Conservation (phyloP, 2,113 vertebrate genomes). For the Lophochroa leadbeateri region DNA sequence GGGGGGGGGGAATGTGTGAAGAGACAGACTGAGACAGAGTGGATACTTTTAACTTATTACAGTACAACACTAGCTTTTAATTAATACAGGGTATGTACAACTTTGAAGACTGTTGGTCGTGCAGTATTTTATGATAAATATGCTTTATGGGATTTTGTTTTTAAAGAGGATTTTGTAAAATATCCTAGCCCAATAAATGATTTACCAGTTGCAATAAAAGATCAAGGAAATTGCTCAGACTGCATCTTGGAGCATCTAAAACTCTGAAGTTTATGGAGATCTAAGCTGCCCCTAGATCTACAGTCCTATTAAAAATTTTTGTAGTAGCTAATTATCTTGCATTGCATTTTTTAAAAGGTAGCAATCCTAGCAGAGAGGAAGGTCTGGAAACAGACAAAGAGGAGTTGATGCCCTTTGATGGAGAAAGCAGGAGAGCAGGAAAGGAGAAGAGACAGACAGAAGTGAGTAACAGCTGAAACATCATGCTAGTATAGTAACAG, state of each 20-base stretch:
- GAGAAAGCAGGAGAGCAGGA: not conserved
- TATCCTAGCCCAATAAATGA: slow-evolving; percentile 72
- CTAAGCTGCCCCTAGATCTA: slow-evolving; percentile 65
- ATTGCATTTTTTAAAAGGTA: slow-evolving; percentile 55
- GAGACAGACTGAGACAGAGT: not conserved
- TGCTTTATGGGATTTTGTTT: slow-evolving; percentile 72
- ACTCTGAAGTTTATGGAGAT: slow-evolving; percentile 65
- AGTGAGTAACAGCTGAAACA: not conserved
- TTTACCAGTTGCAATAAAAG: slow-evolving; percentile 78
- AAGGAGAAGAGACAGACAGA: not conserved
- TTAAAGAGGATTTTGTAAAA: slow-evolving; percentile 72
- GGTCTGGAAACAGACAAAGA: slow-evolving; percentile 45
- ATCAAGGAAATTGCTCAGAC: slow-evolving; percentile 80
- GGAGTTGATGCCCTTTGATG: not conserved
- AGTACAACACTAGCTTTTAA: slow-evolving; percentile 61
- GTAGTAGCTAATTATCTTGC: slow-evolving; percentile 65
- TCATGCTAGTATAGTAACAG: not conserved
- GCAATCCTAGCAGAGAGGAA: slow-evolving; percentile 29
- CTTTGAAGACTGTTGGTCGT: slow-evolving; percentile 66
- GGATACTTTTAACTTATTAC: slow-evolving; percentile 36
- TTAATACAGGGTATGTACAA: slow-evolving; percentile 46
- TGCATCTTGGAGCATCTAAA: slow-evolving; percentile 74
- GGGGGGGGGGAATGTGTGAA: too few species aligned
- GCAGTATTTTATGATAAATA: slow-evolving; percentile 70
- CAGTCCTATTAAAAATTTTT: slow-evolving; percentile 50